Conservation (phyloP, 2,888 invertebrate species). For the Philopedon plagiatum region DNA sequence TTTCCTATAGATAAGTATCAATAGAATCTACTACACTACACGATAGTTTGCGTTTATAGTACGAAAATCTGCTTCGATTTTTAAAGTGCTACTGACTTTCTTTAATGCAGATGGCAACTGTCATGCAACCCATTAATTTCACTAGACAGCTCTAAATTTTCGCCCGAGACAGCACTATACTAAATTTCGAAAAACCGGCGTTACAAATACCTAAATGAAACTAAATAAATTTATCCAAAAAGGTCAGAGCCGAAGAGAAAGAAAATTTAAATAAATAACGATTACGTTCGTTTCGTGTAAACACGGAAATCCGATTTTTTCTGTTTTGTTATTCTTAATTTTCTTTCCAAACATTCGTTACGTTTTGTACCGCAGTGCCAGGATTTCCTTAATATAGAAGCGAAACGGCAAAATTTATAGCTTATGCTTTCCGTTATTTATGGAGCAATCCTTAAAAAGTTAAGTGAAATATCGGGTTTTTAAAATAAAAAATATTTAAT, state of each 20-base stretch:
- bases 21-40: no score
- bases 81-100: no score
- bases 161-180: no score
- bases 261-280: conserved; percentile 16
- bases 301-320: conserved; percentile 16
- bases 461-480: conserved; percentile 18
- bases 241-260: not conserved
- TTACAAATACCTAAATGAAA: not conserved
- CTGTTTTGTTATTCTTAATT: conserved; percentile 20
- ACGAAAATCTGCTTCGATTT: no score
- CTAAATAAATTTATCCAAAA: not conserved
- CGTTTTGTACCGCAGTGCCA: conserved; percentile 20
- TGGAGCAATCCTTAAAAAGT: conserved; percentile 16
- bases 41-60: no score
- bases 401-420: conserved; percentile 15
- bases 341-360: conserved; percentile 21
- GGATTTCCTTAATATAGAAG: conserved; percentile 21
- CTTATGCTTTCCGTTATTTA: conserved; percentile 16
- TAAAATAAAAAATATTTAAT: no score
- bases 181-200: not conserved
- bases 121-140: no score
- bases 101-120: no score
- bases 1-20: no score
- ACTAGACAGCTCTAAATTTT: no score
- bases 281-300: conserved; percentile 10